Evolutionary conservation across 2,888 invertebrate genomes (phyloP), one percentile per base, ranked within the genome.

Genomic region (Alsophila aescularia): DNA sequence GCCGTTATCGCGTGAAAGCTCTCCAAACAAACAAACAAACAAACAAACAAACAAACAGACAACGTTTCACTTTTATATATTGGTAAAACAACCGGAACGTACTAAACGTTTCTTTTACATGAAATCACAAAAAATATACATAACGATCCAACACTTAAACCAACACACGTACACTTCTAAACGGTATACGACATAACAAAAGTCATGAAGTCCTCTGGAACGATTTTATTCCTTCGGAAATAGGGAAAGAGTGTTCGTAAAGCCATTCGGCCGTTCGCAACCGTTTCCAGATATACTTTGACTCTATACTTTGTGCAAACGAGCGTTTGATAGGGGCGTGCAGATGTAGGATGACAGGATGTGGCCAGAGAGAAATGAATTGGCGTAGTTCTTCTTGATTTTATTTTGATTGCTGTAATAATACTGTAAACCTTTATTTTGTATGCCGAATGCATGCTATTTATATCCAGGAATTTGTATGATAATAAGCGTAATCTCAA

Each of bases 291-390:
- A 85, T 85, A 84, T 81, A 85, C 85, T 84, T 73, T 79, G 76
- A 83, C 78, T 86, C 83, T 82, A 84, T 87, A 85, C 85, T 85
- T 86, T 84, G 83, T 81, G 83, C 85, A 88, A 89, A 90, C 87
- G 89, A 89, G 85, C 79, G 77, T 87, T 87, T 89, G 87, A 90
- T 87, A 85, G 79, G 83, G 81, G 81, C 70, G 62, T 68, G 27
- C 44, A 54, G 79, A 76, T 72, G 48, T 77, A 77, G 56, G 66
- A 54, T 27, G 21, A 41, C 75, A 76, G 56, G 78, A 81, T 72
- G 69, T 50, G 73, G 43, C 64, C n/a, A n/a, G n/a, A 55, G 44
- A 62, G 60, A 34, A 8, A 2, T 4, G 32, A 32, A 32, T 27
- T 27, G 27, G 9, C 27, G 27, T 8, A 9, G n/a, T n/a, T n/a